These are phyloP conservation scores for Tetragonisca angustula DNA, from an alignment of 2,888 invertebrate genomes.

Conservation along the genomic window DNA sequence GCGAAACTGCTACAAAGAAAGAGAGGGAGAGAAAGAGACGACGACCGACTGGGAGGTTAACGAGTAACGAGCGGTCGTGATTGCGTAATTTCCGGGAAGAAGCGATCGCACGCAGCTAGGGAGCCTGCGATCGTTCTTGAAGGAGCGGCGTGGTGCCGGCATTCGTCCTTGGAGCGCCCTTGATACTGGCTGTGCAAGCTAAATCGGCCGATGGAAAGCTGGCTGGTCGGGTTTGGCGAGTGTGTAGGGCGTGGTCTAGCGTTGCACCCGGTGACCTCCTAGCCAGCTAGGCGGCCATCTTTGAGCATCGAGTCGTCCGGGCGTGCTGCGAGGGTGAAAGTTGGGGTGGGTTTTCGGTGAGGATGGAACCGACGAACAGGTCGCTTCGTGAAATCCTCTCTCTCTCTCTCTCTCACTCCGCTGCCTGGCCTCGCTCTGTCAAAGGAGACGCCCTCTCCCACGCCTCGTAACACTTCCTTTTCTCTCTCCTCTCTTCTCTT, in stretches of 20 bases:
- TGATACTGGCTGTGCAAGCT: conserved; percentile 58
- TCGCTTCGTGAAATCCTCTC: conserved; percentile 18
- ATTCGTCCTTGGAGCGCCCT: conserved; percentile 76
- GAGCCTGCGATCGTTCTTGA: conserved; percentile 33
- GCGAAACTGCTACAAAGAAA: neutral
- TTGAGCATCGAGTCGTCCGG: conserved; percentile 70
- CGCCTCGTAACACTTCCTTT: conserved; percentile 31
- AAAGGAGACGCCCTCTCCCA: conserved; percentile 54
- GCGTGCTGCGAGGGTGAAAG: conserved; percentile 77
- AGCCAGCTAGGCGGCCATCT: conserved; percentile 76
- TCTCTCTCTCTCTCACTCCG: conserved; percentile 1
- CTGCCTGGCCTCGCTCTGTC: conserved; percentile 4
- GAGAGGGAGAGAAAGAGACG: neutral
- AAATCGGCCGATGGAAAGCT: conserved; percentile 53
- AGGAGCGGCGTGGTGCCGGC: conserved; percentile 32
- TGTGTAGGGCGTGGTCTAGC: conserved; percentile 79
- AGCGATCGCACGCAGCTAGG: conserved; percentile 18
- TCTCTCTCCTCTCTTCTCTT: conserved; percentile 22
- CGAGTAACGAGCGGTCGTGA: neutral
- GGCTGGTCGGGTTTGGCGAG: conserved; percentile 50
- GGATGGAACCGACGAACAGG: conserved; percentile 14
- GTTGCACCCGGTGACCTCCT: conserved; percentile 78
- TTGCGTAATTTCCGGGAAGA: conserved; percentile 68
- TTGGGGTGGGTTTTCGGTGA: conserved; percentile 68
- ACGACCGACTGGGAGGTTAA: neutral